Percentiles rank a stretch among this genome's conserved stretches.
Conservation (phyloP, 2,113 vertebrate species). For the Sturnus vulgaris region DNA sequence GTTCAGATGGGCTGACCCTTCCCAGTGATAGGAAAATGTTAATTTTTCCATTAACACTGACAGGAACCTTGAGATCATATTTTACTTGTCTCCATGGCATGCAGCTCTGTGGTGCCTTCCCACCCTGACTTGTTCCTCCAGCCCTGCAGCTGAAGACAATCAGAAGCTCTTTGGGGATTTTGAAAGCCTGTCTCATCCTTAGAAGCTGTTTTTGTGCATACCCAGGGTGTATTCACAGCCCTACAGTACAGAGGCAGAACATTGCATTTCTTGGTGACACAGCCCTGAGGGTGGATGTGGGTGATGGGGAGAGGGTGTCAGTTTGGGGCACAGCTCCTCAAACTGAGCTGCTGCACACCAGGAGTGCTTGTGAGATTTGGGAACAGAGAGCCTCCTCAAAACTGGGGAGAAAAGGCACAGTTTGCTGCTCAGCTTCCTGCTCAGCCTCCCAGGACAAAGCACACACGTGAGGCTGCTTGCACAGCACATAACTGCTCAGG, state of each 20-base stretch:
- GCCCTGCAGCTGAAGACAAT: background rate
- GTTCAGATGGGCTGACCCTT: background rate
- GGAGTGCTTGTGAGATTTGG: rapidly evolving
- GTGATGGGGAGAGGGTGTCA: background rate
- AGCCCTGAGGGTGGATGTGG: too few relatives aligned
- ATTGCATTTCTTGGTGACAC: too few relatives aligned
- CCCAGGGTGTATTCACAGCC: background rate
- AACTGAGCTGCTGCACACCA: background rate
- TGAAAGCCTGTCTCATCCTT: background rate
- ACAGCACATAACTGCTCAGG: rapidly evolving
- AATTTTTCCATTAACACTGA: background rate
- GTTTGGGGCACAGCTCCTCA: background rate
- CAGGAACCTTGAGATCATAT: background rate
- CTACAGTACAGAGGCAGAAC: background rate
- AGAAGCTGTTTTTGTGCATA: background rate
- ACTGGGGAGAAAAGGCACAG: too few relatives aligned
- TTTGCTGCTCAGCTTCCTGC: background rate
- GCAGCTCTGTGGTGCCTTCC: background rate
- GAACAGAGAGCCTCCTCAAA: rapidly evolving
- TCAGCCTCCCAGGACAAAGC: background rate
- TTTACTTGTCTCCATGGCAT: background rate
- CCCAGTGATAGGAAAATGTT: background rate
- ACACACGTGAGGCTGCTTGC: rapidly evolving
- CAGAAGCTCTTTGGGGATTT: background rate
- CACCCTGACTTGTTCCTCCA: background rate